phyloP scores from a whole-genome alignment of 2,888 invertebrate species.

The Lutraria lutraria region DNA sequence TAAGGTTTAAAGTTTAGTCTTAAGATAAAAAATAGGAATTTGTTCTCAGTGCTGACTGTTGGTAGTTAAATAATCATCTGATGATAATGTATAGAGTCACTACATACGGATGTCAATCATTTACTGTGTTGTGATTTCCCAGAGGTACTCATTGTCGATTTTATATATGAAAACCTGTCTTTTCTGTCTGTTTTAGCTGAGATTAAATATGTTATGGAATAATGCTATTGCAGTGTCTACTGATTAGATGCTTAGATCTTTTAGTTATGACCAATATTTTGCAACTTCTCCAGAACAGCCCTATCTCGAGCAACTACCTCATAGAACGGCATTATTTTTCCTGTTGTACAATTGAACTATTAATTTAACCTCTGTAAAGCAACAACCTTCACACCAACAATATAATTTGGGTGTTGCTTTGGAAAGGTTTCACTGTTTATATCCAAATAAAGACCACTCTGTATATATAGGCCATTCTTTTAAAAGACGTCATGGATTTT shows the following conservation, averaged over 20 bases:
- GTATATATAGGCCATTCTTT: no score
- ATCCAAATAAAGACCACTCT: no score
- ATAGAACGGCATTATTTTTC: no score
- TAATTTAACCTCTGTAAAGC: no score
- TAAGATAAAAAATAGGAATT: neutral
- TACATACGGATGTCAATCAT: neutral
- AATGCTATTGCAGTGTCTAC: neutral
- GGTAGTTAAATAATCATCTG: neutral
- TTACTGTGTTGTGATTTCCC: neutral
- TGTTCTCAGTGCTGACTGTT: neutral
- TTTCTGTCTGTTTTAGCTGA: neutral
- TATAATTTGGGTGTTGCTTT: no score
- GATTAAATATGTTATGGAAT: constrained; percentile 12
- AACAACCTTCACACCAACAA: no score
- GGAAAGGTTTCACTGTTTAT: no score
- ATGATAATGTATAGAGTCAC: neutral
- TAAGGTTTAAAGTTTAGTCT: neutral
- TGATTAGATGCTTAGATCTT: neutral
- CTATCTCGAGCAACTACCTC: no score
- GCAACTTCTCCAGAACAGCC: no score
- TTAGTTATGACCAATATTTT: neutral
- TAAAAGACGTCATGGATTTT: no score
- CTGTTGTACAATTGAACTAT: no score
- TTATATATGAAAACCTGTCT: constrained; percentile 5
- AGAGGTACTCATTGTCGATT: neutral